Percentiles rank a stretch among this genome's conserved stretches.
These are phyloP conservation scores for Danio rerio DNA, from an alignment of 2,113 vertebrate genomes.

Conservation along the genomic window DNA sequence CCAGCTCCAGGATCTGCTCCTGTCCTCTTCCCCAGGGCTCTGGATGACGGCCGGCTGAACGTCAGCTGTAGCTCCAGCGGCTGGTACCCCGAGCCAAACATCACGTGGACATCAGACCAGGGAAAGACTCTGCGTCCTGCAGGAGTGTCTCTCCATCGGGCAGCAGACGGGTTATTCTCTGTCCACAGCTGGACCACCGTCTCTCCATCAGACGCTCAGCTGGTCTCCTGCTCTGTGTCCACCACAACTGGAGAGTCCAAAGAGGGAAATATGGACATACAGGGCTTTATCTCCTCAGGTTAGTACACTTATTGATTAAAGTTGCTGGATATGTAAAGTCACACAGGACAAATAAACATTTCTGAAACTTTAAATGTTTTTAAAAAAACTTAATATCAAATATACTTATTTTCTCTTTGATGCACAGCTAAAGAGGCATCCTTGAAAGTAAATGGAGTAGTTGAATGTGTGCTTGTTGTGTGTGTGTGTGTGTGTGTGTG, in stretches of 20 bases:
- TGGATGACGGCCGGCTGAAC: slow-evolving; percentile 51
- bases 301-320: background rate
- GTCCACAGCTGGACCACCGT: slow-evolving; percentile 66
- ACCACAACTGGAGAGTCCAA: slow-evolving; percentile 37
- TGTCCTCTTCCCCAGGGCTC: slow-evolving; percentile 46
- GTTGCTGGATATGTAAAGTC: no score
- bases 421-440: no score
- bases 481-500: no score
- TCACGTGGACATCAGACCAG: slow-evolving; percentile 58
- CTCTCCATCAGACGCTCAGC: background rate
- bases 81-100: slow-evolving; percentile 67
- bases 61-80: slow-evolving; percentile 71
- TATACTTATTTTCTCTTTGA: no score
- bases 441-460: no score
- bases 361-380: no score
- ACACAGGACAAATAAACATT: no score
- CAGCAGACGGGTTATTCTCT: slow-evolving; percentile 41
- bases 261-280: slow-evolving; percentile 41
- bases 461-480: no score
- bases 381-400: no score
- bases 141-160: background rate
- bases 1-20: slow-evolving; percentile 61
- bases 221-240: slow-evolving; percentile 65
- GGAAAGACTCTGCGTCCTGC: background rate
- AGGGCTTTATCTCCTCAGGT: background rate